Percentiles rank a stretch among this genome's conserved stretches.
Evolutionary conservation across 2,113 vertebrate genomes (phyloP).

Genomic region (Emydura subglobosa): DNA sequence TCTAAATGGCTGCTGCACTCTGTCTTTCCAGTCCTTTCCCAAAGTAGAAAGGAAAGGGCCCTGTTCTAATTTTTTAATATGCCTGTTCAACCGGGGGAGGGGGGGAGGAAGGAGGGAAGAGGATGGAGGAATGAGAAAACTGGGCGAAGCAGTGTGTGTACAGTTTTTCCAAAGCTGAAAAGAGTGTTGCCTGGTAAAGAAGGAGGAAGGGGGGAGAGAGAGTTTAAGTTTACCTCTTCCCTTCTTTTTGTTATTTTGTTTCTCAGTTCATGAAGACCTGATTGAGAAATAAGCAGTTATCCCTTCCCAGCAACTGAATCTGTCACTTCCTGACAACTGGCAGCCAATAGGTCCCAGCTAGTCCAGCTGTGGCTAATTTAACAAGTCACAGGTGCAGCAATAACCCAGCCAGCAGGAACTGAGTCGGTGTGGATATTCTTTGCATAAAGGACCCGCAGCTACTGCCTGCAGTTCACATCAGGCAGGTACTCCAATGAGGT

Average conservation of each 20-base stretch:
- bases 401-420: constrained; percentile 60
- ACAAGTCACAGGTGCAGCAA: constrained; percentile 68
- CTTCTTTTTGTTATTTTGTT: background rate
- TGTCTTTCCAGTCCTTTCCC: background rate
- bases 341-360: constrained; percentile 29
- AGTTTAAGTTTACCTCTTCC: background rate
- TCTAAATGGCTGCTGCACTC: background rate
- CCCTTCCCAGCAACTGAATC: background rate
- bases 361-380: constrained; percentile 62
- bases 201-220: background rate
- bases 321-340: background rate
- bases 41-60: background rate
- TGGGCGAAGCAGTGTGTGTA: rapidly evolving
- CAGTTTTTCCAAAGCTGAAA: background rate
- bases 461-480: background rate
- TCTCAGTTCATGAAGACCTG: background rate
- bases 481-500: background rate
- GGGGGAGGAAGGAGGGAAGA: too few species aligned
- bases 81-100: background rate
- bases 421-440: constrained; percentile 1
- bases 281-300: background rate
- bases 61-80: background rate
- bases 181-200: background rate
- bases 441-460: background rate
- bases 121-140: background rate